Conservation (phyloP, 1,140 invertebrate genomes). For the Eumaeus atala region DNA sequence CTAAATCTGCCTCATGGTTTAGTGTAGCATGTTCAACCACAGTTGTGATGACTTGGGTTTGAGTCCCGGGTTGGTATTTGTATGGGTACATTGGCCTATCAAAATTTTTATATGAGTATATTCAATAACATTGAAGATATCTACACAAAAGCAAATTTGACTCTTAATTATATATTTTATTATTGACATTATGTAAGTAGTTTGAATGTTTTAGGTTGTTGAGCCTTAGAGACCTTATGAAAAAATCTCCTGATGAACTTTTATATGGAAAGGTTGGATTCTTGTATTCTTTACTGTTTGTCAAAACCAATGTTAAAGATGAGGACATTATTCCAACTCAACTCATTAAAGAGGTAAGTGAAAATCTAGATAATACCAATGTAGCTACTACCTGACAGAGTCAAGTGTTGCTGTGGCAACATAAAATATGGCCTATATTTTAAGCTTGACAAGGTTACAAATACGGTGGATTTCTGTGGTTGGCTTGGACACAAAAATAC, state of each 20-base stretch:
- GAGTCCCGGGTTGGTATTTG: too few species aligned
- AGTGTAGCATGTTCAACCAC: too few species aligned
- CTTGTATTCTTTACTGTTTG: constrained; percentile 84
- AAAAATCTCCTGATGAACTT: constrained; percentile 85
- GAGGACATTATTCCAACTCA: constrained; percentile 47
- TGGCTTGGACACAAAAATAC: too few species aligned
- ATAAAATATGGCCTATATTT: constrained; percentile 14
- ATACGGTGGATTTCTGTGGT: too few species aligned
- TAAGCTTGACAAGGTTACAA: too few species aligned
- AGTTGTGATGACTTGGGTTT: too few species aligned
- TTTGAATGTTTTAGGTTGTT: constrained; percentile 67
- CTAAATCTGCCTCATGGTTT: too few species aligned
- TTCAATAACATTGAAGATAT: too few species aligned
- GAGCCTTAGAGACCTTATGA: constrained; percentile 67
- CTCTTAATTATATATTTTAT: not conserved
- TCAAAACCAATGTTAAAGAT: constrained; percentile 76
- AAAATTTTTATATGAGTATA: too few species aligned
- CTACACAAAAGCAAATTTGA: not conserved
- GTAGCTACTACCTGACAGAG: too few species aligned
- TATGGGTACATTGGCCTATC: too few species aligned
- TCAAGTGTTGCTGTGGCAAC: not conserved
- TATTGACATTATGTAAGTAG: not conserved
- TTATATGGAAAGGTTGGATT: constrained; percentile 91
- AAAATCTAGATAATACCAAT: too few species aligned
- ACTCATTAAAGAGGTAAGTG: constrained; percentile 60